Percentiles rank a stretch among this genome's conserved stretches.
phyloP scores from a whole-genome alignment of 2,797 vertebrate genomes.

The Eidolon dupreanum region DNA sequence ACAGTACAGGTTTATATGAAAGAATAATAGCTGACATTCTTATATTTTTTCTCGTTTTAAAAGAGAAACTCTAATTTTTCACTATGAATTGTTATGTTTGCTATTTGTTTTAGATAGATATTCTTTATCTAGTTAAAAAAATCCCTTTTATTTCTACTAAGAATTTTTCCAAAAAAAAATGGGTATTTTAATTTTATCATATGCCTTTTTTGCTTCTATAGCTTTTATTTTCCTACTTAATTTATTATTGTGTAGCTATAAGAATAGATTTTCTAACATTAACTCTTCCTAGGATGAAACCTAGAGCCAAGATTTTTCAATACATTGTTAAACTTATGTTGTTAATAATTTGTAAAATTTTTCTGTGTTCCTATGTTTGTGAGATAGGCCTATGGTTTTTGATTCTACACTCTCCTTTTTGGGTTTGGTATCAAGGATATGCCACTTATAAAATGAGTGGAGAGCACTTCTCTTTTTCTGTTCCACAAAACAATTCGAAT shows the following conservation, averaged over 20 bases:
- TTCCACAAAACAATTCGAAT: slow-evolving; percentile 44
- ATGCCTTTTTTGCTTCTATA: neutral
- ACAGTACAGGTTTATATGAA: neutral
- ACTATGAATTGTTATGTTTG: neutral
- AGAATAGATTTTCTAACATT: neutral
- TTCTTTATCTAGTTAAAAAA: neutral
- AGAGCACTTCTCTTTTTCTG: slow-evolving; percentile 37
- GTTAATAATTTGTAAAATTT: neutral
- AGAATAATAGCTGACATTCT: neutral
- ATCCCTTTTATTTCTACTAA: neutral
- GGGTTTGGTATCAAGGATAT: neutral
- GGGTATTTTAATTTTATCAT: neutral
- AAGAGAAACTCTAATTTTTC: neutral
- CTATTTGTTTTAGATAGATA: neutral
- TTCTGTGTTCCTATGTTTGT: neutral
- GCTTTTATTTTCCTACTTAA: neutral
- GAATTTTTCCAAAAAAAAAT: neutral
- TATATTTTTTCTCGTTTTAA: neutral
- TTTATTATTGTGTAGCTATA: neutral
- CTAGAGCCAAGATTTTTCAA: neutral
- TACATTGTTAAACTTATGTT: neutral
- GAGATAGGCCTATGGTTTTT: neutral
- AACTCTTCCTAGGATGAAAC: neutral
- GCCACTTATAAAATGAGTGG: neutral
- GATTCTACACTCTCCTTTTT: neutral